Percentiles rank a stretch among this genome's conserved stretches.
These are phyloP conservation scores for Cabera pusaria DNA, from an alignment of 2,888 invertebrate genomes.

Conservation along the genomic window DNA sequence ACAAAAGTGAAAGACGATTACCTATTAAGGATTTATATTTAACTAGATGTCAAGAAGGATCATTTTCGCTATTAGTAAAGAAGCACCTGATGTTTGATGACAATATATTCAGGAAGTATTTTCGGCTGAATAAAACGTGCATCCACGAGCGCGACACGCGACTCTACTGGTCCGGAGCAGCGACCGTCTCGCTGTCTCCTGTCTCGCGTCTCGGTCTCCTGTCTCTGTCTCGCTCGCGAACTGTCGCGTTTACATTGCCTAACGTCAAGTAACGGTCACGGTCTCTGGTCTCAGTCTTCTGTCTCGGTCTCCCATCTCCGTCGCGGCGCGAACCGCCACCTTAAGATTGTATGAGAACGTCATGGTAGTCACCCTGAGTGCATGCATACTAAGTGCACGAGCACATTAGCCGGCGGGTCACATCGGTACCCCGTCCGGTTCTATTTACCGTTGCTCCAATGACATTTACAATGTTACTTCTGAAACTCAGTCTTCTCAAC, in stretches of 20 bases:
- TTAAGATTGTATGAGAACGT: no score
- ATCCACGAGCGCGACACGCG: neutral
- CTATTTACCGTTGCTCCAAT: constrained; percentile 44
- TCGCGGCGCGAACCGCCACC: no score
- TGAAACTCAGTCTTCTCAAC: no score
- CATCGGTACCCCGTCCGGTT: constrained; percentile 44
- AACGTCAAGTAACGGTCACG: constrained; percentile 7
- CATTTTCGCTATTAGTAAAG: constrained; percentile 27
- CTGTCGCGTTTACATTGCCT: constrained; percentile 1
- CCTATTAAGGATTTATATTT: constrained; percentile 31
- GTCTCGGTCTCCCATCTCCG: no score
- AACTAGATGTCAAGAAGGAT: constrained; percentile 28
- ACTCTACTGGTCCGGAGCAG: constrained; percentile 12
- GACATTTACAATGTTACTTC: constrained; percentile 26
- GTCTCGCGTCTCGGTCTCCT: constrained; percentile 15
- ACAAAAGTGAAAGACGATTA: constrained; percentile 25
- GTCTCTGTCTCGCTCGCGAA: constrained; percentile 12
- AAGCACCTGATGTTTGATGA: constrained; percentile 27
- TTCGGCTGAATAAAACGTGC: no score
- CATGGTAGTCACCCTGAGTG: no score
- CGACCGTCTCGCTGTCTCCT: constrained; percentile 15
- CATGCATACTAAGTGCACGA: constrained; percentile 30
- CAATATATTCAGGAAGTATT: no score
- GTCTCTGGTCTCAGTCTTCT: neutral
- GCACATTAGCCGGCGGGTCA: constrained; percentile 39